Evolutionary conservation across 2,797 vertebrate genomes (phyloP), one percentile per base, ranked within the genome.

Genomic region (Chelonia mydas): DNA sequence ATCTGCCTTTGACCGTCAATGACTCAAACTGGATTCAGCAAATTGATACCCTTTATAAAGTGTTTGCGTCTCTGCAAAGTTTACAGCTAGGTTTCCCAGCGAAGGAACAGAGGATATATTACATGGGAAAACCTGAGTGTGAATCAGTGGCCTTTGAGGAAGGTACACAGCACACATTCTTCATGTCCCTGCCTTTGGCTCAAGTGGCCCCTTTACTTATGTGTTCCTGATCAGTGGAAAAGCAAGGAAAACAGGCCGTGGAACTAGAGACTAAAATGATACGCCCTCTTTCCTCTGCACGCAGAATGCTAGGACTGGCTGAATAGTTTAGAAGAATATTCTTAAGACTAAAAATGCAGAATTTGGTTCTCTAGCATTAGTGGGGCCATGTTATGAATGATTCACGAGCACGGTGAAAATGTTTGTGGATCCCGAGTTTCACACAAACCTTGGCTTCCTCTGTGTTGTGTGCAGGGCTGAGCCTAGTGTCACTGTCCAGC

Each of bases 321-420:
- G 23, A 45, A 6, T 12, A 25, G 41, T 27, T 74, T 82, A 57
- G 54, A 55, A 82, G 77, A n/a, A 11, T 17, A 10, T 33, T 28
- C 8, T 23, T 6, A 21, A 6, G 55, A 59, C 2, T 45, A 19
- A 45, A 59, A 59, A 31, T 19, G 45, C 28, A 23, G 4, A 61
- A 61, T 31, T 10, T 55, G 54, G 3, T 47, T 54, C 79, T 55
- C n/a, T 13, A 16, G 53, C 31, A 9, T 25, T 16, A 27, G 37
- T 31, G 17, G 54, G 23, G 80, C 54, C 25, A 45, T 45, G 3
- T 10, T 1, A 0, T 4, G 61, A n/a, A 37, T 0, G 16, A 47
- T 28, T 76, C 45, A 76, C 2, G 74, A 77, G 27, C 4, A 9
- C 8, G 10, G 41, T 77, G 74, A 49, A 49, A 27, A 47, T 47